These are phyloP conservation scores for Actinernus sp. DNA, from an alignment of 92 coral and sea anemone genomes.

Conservation along the genomic window DNA sequence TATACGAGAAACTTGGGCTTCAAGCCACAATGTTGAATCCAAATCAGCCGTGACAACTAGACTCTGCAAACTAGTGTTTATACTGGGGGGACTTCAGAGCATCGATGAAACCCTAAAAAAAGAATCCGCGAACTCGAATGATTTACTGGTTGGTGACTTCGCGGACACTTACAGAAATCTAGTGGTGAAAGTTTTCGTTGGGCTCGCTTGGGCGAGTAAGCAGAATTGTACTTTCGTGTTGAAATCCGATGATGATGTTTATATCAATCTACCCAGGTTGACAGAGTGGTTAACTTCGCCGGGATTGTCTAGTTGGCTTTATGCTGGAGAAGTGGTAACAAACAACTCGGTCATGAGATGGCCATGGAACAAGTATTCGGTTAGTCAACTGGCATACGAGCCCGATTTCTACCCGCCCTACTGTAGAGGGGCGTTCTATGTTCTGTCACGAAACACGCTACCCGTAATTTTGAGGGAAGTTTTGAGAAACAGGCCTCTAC, in stretches of 20 bases:
- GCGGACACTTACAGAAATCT: neutral
- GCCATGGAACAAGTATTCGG: neutral
- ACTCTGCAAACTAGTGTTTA: neutral
- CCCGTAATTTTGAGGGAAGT: neutral
- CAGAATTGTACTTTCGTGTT: neutral
- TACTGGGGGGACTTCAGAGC: neutral
- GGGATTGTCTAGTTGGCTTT: neutral
- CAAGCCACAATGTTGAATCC: neutral
- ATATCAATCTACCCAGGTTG: neutral
- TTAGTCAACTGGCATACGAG: neutral
- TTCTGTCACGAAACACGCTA: neutral
- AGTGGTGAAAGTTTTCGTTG: neutral
- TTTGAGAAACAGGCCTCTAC: neutral
- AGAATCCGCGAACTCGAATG: neutral
- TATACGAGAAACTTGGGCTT: neutral
- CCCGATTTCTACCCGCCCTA: neutral
- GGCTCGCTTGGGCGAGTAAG: neutral
- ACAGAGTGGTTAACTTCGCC: neutral
- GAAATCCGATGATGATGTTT: constrained; percentile 1
- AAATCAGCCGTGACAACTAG: neutral
- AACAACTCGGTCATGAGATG: neutral
- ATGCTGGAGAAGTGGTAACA: constrained; percentile 1
- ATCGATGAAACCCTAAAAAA: neutral
- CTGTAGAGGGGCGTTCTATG: constrained; percentile 2
- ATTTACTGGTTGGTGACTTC: neutral